Evolutionary conservation across 2,888 invertebrate species (phyloP).

Genomic region (Acanthosoma haemorrhoidale): DNA sequence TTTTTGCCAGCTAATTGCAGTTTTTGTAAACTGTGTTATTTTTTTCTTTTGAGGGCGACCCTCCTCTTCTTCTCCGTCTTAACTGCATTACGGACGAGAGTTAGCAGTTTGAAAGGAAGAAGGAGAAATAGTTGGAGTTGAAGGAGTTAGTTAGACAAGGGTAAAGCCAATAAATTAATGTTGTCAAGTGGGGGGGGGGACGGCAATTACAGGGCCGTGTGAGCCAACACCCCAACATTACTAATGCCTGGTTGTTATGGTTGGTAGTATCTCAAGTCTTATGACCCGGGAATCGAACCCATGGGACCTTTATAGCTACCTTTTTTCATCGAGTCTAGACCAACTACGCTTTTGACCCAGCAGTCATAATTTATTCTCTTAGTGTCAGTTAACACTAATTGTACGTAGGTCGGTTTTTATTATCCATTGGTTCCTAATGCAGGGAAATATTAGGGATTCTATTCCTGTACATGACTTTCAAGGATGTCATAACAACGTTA

Average conservation of each 20-base stretch:
- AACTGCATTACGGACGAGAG: not conserved
- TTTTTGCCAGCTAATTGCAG: constrained; percentile 14
- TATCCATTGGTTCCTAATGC: too few relatives aligned
- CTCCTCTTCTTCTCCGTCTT: not conserved
- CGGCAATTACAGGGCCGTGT: not conserved
- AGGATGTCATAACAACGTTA: too few relatives aligned
- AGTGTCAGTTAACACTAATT: too few relatives aligned
- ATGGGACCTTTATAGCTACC: too few relatives aligned
- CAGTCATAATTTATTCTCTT: too few relatives aligned
- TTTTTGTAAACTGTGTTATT: constrained; percentile 16
- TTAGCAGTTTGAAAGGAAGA: constrained; percentile 12
- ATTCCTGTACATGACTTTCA: too few relatives aligned
- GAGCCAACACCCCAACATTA: not conserved
- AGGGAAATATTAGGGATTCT: too few relatives aligned
- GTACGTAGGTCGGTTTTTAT: too few relatives aligned
- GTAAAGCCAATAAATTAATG: constrained; percentile 23
- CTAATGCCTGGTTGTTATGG: not conserved
- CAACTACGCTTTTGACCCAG: too few relatives aligned
- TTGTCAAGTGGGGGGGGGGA: constrained; percentile 9
- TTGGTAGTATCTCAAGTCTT: not conserved
- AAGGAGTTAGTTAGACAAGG: constrained; percentile 23
- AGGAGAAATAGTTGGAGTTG: constrained; percentile 16
- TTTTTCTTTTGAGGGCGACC: not conserved
- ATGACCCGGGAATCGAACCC: too few relatives aligned
- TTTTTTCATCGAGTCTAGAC: too few relatives aligned